Conservation (phyloP, 2,113 vertebrate species). For the Phaethon lepturus region DNA sequence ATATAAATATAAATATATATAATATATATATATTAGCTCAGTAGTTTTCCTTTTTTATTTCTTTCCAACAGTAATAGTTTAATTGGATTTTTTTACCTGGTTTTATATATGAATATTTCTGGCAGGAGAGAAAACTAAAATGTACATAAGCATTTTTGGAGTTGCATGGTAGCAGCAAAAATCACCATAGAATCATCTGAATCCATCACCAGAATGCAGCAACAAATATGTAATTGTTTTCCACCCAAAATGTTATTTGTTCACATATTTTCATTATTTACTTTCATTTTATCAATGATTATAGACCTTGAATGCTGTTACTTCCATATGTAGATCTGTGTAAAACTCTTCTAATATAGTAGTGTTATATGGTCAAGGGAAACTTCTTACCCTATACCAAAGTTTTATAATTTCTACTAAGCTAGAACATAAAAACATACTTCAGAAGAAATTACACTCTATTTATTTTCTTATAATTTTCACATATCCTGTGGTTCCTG, state of each 20-base stretch:
- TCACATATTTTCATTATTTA: neutral
- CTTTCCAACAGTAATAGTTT: neutral
- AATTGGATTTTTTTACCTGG: neutral
- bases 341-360: neutral
- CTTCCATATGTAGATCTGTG: neutral
- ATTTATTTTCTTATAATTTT: neutral
- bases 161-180: neutral
- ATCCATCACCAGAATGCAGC: neutral
- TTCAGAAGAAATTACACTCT: neutral
- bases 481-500: neutral
- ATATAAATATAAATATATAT: too few species aligned
- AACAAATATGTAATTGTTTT: neutral
- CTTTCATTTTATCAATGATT: neutral
- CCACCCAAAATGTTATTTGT: neutral
- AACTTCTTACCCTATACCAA: neutral
- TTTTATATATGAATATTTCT: neutral
- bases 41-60: neutral
- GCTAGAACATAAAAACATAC: neutral
- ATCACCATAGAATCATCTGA: neutral
- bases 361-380: neutral
- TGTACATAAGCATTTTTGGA: neutral
- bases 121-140: neutral
- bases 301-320: neutral
- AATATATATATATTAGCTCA: neutral
- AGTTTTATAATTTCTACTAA: neutral